Percentiles rank a stretch among this genome's conserved stretches.
Evolutionary conservation across 2,888 invertebrate genomes (phyloP).

Genomic region (Blera fallax): DNA sequence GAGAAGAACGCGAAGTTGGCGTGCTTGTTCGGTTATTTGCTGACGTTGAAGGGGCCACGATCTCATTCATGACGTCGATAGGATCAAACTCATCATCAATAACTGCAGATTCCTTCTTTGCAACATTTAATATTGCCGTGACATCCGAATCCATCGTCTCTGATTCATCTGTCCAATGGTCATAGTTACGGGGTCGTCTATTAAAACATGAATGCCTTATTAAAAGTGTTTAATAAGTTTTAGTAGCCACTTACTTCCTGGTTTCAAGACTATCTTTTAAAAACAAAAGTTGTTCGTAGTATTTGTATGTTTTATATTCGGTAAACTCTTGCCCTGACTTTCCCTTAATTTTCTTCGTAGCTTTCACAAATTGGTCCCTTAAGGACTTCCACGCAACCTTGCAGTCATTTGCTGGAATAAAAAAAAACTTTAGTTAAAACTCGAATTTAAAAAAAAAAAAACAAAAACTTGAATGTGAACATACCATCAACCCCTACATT

Average conservation of each 20-base stretch:
- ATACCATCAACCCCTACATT: slow-evolving; percentile 12
- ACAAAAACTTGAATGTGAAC: neutral
- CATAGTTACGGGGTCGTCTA: neutral
- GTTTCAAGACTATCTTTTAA: slow-evolving; percentile 1
- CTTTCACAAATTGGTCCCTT: slow-evolving; percentile 42
- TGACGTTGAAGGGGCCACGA: neutral
- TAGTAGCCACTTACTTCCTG: neutral
- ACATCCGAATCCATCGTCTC: slow-evolving; percentile 3
- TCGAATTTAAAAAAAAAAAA: neutral
- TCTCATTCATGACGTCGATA: neutral
- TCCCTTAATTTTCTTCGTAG: neutral
- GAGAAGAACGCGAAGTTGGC: neutral
- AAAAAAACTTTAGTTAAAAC: neutral
- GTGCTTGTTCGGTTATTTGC: neutral
- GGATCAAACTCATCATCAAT: neutral
- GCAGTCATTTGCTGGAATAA: slow-evolving; percentile 18
- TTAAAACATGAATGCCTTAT: neutral
- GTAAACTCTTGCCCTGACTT: neutral
- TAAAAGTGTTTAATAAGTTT: neutral
- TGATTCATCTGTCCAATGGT: neutral
- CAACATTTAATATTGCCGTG: neutral
- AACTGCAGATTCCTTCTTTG: neutral
- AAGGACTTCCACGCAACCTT: slow-evolving; percentile 39
- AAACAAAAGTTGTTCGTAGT: slow-evolving; percentile 24
- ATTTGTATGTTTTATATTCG: slow-evolving; percentile 22